These are phyloP conservation scores for Augochlorella aurata DNA, from an alignment of 2,888 invertebrate genomes.

Conservation along the genomic window DNA sequence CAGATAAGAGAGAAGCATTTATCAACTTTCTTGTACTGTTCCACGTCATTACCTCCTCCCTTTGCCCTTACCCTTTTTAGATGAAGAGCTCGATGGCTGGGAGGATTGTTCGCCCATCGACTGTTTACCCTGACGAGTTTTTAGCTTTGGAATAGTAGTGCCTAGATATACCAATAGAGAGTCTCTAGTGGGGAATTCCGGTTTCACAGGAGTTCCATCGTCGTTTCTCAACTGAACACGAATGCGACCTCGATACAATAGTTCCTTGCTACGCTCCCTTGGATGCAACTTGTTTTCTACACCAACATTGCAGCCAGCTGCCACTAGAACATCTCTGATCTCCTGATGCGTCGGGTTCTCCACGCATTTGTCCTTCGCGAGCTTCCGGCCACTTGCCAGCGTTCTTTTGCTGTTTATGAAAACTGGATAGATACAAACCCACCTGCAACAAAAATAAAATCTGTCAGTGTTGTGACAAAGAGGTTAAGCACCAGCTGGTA, in stretches of 20 bases:
- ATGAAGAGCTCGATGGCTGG: conserved; percentile 73
- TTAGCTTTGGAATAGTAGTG: conserved; percentile 94
- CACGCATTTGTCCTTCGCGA: conserved; percentile 92
- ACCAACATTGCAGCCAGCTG: conserved; percentile 91
- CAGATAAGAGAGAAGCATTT: conserved; percentile 24
- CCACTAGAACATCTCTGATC: conserved; percentile 94
- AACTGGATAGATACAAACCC: conserved; percentile 98
- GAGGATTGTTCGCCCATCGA: conserved; percentile 77
- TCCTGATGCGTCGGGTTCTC: conserved; percentile 98
- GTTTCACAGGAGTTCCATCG: conserved; percentile 89
- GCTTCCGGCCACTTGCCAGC: conserved; percentile 92
- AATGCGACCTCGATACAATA: conserved; percentile 92
- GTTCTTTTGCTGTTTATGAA: conserved; percentile 97
- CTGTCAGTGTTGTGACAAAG: conserved; percentile 19
- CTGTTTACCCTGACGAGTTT: conserved; percentile 87
- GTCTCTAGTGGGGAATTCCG: conserved; percentile 89
- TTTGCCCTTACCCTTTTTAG: conserved; percentile 82
- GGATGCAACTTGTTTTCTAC: conserved; percentile 97
- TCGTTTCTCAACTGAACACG: conserved; percentile 96
- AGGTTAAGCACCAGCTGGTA: conserved; percentile 65
- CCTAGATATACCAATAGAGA: conserved; percentile 90
- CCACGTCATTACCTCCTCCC: conserved; percentile 79
- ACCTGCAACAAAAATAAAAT: conserved; percentile 83
- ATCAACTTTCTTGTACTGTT: conserved; percentile 4
- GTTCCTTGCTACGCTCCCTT: conserved; percentile 95